Base-by-base conservation (phyloP, 2,888 invertebrate species). In the Standfussiana lucernea region DNA sequence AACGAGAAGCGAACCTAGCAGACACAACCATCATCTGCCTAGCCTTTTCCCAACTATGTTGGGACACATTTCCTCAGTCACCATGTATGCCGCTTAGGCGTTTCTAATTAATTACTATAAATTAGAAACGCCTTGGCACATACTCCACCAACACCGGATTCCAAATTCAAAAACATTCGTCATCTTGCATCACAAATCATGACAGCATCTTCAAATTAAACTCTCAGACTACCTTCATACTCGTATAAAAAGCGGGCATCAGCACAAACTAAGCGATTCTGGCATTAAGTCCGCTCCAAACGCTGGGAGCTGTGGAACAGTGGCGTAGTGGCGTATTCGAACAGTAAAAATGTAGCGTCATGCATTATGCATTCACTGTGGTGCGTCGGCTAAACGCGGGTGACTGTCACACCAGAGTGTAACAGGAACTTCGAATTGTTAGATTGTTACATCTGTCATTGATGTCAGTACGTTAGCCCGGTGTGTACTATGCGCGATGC, bases 271-370 rank as follows among this genome's bases (percentile, higher is more conserved):
- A 92, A 91, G 89, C 90, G 91, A 89, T 92, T 87, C 90, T 86
- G 79, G 84, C 89, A 87, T 90, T 88, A 88, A 88, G 78, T 86
- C 71, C 64, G 81, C 78, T 80, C 15, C 40, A 35, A 86, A 77
- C 74, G 84, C 69, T 85, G 42, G 70, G 85, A 10, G 15, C 70
- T 62, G 82, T 82, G 77, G 69, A 65, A 77, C 50, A 78, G 83
- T 78, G 62, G 74, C 82, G 61, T 64, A 64, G 64, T 64, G 61
- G 61, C 61, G 74, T 77, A 80, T 80, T 80, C 84, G 83, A 86
- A 85, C 88, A 87, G 90, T 90, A 91, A 92, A 91, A 92, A 92
- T 92, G 90, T 92, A 90, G 83, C 87, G 86, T 87, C 92, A 92
- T 92, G 91, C 91, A 92, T 92, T 86, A 92, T 92, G 91, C 92